Evolutionary conservation across 2,113 vertebrate genomes (phyloP).

Genomic region (Leucosticte australis): DNA sequence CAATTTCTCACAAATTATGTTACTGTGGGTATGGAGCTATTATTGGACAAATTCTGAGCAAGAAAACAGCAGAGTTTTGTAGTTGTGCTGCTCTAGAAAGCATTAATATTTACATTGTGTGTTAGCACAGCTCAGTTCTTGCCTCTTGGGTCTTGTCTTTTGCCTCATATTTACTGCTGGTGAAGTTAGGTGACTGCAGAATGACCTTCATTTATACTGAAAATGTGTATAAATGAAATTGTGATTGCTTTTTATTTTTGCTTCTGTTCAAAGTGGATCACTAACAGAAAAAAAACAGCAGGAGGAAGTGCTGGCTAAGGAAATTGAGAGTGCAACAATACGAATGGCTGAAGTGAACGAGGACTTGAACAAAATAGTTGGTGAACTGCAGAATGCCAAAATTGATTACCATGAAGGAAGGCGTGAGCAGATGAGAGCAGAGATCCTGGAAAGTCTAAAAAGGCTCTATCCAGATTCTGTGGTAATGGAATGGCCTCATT

Average conservation of each 20-base stretch:
- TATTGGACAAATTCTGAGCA: background rate
- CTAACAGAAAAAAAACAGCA: constrained; percentile 76
- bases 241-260: background rate
- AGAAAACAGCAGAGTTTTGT: background rate
- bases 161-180: background rate
- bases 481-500: constrained; percentile 74
- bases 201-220: background rate
- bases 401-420: constrained; percentile 86
- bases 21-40: background rate
- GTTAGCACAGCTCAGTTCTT: background rate
- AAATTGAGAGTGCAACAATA: constrained; percentile 72
- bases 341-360: constrained; percentile 79
- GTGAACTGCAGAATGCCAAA: constrained; percentile 82
- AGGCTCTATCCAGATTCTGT: constrained; percentile 85
- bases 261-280: constrained; percentile 65
- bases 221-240: background rate
- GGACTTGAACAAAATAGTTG: constrained; percentile 76
- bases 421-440: constrained; percentile 80
- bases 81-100: background rate
- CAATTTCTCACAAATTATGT: background rate
- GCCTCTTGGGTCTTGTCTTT: background rate
- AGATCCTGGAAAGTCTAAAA: constrained; percentile 82
- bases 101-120: fast-evolving
- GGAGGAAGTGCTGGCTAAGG: constrained; percentile 73
- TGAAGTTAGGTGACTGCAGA: background rate